Conservation (phyloP, 2,888 invertebrate species). For the Pyrrhopygopsis socrates region DNA sequence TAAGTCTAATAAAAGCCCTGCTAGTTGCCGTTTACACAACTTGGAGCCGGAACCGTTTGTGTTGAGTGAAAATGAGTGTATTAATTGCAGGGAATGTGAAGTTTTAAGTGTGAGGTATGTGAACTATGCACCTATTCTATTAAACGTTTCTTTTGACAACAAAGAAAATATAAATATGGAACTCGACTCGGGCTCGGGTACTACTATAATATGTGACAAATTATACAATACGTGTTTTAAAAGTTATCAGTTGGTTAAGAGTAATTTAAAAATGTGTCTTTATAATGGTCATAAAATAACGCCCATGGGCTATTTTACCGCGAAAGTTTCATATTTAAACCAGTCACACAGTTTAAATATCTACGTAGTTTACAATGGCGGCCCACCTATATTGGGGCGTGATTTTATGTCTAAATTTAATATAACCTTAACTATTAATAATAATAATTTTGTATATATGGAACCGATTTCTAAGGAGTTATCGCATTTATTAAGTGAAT, state of each 20-base stretch:
- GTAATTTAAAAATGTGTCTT: slow-evolving; percentile 77
- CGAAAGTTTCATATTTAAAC: background rate
- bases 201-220: too few relatives aligned
- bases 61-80: background rate
- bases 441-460: slow-evolving; percentile 13
- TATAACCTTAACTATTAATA: background rate
- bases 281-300: slow-evolving; percentile 81
- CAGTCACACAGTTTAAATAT: background rate
- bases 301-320: slow-evolving; percentile 16
- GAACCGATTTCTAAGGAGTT: background rate
- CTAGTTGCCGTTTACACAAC: background rate
- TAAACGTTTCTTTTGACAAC: too few relatives aligned
- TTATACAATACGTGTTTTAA: too few relatives aligned
- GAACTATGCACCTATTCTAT: too few relatives aligned
- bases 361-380: slow-evolving; percentile 23
- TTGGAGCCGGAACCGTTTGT: background rate
- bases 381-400: slow-evolving; percentile 31
- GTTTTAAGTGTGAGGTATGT: too few relatives aligned
- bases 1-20: background rate
- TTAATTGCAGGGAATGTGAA: slow-evolving; percentile 11
- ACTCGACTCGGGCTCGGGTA: slow-evolving; percentile 36
- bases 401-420: slow-evolving; percentile 40
- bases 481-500: slow-evolving; percentile 18
- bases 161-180: slow-evolving; percentile 27
- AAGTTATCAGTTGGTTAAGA: too few relatives aligned